Evolutionary conservation across 2,888 invertebrate genomes (phyloP), one percentile per base, ranked within the genome.

Genomic region (Acanthosepion esculentum): DNA sequence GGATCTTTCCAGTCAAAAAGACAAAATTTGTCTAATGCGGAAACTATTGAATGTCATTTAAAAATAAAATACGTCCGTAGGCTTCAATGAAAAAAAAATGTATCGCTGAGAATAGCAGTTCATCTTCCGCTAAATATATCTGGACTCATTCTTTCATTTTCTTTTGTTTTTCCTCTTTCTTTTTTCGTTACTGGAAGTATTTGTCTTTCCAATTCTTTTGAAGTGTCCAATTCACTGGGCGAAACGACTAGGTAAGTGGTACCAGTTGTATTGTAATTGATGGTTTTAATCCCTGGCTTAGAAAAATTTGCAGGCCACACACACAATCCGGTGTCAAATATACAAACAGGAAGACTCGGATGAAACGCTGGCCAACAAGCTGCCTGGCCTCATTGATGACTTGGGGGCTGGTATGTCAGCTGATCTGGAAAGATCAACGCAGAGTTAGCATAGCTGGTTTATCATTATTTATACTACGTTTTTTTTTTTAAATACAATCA

Each of bases 201-300:
- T 78, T n/a, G n/a, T 78, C 78, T n/a, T 78, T 15, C n/a, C n/a
- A 15, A n/a, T 78, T n/a, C n/a, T 78, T 78, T 78, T 78, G n/a
- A n/a, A n/a, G 33, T 33, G 78, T 78, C 78, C 78, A 78, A 78
- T 78, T 78, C n/a, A 78, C 33, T 33, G 78, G 5, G 33, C 15
- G n/a, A 78, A 78, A n/a, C 33, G 78, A n/a, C 78, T 78, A 78
- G 78, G 78, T 78, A 78, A 78, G 78, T 78, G n/a, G 78, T 78
- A 78, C 78, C 78, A 78, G 78, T 78, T 78, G 78, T 78, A 33
- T 78, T 78, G 78, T 78, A 78, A 78, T 33, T 78, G 78, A 78
- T 78, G 78, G n/a, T 15, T 33, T n/a, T 33, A 78, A 78, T 78
- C 78, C 78, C 4, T 8, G 78, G 2, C 78, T 78, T 78, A 78